Base-by-base conservation (phyloP, 2,797 vertebrate species). In the Graptemys geographica region DNA sequence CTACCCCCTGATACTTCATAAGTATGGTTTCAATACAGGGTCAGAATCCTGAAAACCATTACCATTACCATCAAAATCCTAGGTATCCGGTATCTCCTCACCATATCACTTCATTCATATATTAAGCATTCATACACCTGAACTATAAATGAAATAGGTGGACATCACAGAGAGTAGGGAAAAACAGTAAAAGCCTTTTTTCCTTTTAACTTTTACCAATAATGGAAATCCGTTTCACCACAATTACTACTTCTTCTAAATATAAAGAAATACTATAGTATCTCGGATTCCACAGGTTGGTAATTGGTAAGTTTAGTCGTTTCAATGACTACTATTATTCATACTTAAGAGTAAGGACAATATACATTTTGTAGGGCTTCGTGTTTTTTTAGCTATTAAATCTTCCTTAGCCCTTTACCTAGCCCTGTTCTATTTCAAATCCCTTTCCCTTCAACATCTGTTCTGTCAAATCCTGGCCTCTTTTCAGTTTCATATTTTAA, bases 401-500 rank as follows among this genome's bases (percentile, higher is more conserved):
- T 59, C 27, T 55, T 78, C n/a, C 33, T 79, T 57, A 65, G 49
- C 55, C 19, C 31, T 78, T 65, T 65, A 16, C 31, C 62, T 33
- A n/a, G 72, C 84, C 47, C 86, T 11, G 52, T 41, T 81, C 16
- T 47, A 15, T 86, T 90, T 80, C 56, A 41, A 51, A 87, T 53
- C 56, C 80, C 81, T 84, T 52, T 49, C 69, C 76, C 87, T 81
- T 91, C 83, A 27, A 76, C 88, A 86, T 86, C 51, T 87, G 27
- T 84, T 86, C 90, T 69, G 56, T 88, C 69, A 91, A 92, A 92
- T 84, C 47, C 1, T 94, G 8, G 33, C 78, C 76, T 3, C 90
- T 74, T 91, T 91, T 72, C 87, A 62, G 41, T 90, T 90, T 92
- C 79, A 69, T 27, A 80, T 93, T 86, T 83, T 94, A 88, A 90